phyloP scores from a whole-genome alignment of 2,888 invertebrate species.

The Aporophyla nigra region DNA sequence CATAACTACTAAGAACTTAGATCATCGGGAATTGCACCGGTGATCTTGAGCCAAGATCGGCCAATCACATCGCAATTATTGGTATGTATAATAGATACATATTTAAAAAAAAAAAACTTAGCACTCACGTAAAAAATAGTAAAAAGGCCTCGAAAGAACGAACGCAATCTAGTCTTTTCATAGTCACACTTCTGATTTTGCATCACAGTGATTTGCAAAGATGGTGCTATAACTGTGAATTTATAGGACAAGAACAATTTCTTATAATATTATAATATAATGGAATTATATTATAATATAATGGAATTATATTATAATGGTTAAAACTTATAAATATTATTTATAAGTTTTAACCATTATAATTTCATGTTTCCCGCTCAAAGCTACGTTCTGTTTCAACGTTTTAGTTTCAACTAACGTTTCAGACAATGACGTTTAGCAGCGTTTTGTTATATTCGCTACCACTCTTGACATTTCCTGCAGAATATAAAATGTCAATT shows the following conservation, averaged over 20 bases:
- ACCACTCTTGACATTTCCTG: slow-evolving; percentile 51
- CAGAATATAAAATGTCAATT: slow-evolving; percentile 44
- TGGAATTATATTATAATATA: too few species aligned
- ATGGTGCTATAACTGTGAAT: not conserved
- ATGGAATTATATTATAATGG: too few species aligned
- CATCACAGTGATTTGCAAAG: not conserved
- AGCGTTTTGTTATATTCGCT: slow-evolving; percentile 49
- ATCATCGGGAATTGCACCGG: not conserved
- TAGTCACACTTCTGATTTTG: not conserved
- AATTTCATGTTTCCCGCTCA: slow-evolving; percentile 21
- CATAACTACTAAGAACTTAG: not conserved
- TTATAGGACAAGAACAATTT: not conserved
- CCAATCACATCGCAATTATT: not conserved
- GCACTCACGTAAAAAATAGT: not conserved
- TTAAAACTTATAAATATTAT: too few species aligned
- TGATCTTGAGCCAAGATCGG: not conserved
- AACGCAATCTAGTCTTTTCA: not conserved
- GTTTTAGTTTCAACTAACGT: not conserved
- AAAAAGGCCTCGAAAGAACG: not conserved
- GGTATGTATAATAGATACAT: not conserved
- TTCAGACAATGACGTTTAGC: not conserved
- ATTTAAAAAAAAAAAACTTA: not conserved
- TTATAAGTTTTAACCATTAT: not conserved
- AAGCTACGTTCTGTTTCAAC: slow-evolving; percentile 42
- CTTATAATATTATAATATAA: too few species aligned